Evolutionary conservation across 2,113 vertebrate genomes (phyloP).

Genomic region (Oreochromis spilurus): DNA sequence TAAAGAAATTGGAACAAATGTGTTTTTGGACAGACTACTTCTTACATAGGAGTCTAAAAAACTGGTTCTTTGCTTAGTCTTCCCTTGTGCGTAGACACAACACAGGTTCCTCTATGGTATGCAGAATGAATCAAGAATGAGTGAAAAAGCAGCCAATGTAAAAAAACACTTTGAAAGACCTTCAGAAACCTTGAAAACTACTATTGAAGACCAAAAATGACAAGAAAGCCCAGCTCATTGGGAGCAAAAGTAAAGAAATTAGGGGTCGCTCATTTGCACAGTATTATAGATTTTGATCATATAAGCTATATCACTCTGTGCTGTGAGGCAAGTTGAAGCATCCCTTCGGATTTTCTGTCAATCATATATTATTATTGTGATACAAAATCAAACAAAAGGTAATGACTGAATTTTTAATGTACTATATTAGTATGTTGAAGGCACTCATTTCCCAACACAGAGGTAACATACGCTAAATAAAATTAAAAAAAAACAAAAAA

Average conservation of each 20-base stretch:
- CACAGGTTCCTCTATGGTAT: not conserved
- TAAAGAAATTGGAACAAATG: not conserved
- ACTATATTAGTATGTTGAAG: not conserved
- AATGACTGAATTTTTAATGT: not conserved
- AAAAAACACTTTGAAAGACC: not conserved
- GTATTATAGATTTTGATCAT: not conserved
- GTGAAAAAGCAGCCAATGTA: not conserved
- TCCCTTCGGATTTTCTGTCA: not conserved
- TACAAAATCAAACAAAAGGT: not conserved
- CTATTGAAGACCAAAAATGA: not conserved
- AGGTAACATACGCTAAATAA: not conserved
- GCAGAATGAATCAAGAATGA: not conserved
- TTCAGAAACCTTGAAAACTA: not conserved
- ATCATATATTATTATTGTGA: not conserved
- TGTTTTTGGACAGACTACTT: not conserved
- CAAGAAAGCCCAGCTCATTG: not conserved
- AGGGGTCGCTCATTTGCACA: not conserved
- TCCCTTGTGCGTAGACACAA: not conserved
- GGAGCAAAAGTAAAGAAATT: not conserved
- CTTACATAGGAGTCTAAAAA: not conserved
- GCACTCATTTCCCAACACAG: not conserved
- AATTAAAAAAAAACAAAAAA: fast-evolving
- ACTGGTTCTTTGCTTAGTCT: not conserved
- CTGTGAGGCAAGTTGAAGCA: not conserved
- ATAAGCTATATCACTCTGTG: not conserved